Conservation (phyloP, 1,140 invertebrate genomes). For the Drosophila kikkawai region DNA sequence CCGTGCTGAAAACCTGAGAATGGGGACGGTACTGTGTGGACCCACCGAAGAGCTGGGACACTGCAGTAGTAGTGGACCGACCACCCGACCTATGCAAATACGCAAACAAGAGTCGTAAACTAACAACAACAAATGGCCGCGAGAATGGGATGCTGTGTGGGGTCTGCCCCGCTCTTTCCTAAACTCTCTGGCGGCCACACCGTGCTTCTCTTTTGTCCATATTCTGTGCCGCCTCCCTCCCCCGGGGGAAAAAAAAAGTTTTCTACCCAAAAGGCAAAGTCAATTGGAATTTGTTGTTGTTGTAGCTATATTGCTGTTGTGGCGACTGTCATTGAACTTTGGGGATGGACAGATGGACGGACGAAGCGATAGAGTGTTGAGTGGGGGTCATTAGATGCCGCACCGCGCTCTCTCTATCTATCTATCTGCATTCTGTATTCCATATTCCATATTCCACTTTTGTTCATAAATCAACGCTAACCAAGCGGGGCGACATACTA, state of each 20-base stretch:
- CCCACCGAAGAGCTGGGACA: neutral
- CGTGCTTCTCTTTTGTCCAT: neutral
- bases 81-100: slow-evolving; percentile 67
- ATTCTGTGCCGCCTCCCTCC: neutral
- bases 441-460: slow-evolving; percentile 6
- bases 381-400: slow-evolving; percentile 9
- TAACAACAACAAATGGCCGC: slow-evolving; percentile 53
- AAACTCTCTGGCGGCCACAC: neutral
- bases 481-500: slow-evolving; percentile 30
- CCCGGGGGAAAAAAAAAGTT: neutral
- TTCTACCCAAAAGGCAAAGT: slow-evolving; percentile 23
- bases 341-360: neutral
- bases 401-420: neutral
- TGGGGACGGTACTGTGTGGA: slow-evolving; percentile 1
- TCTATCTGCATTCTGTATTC: slow-evolving; percentile 6
- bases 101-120: slow-evolving; percentile 61
- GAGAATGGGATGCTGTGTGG: slow-evolving; percentile 43
- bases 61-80: slow-evolving; percentile 8
- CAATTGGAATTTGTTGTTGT: slow-evolving; percentile 63
- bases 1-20: slow-evolving; percentile 1
- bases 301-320: neutral
- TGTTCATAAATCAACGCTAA: slow-evolving; percentile 41
- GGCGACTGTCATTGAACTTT: slow-evolving; percentile 76
- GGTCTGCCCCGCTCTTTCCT: neutral
- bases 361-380: neutral